These are phyloP conservation scores for Archilochus colubris DNA, from an alignment of 2,113 vertebrate genomes.

Conservation along the genomic window DNA sequence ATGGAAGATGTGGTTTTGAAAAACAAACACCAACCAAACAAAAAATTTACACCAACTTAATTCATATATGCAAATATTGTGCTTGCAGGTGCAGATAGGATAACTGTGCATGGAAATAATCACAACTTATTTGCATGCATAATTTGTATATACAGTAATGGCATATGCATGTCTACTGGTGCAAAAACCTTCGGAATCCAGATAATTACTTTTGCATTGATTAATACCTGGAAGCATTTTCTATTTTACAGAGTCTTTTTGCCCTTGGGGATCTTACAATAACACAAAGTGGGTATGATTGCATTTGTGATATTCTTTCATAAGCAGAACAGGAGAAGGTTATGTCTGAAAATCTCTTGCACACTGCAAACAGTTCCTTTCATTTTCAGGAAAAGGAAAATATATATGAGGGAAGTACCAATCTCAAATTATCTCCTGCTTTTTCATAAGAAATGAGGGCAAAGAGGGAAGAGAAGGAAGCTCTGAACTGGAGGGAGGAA, in stretches of 20 bases:
- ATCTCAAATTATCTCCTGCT: not conserved
- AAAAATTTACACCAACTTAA: not conserved
- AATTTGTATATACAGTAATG: not conserved
- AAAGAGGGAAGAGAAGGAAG: not conserved
- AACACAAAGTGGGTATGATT: fast-evolving
- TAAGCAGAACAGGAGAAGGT: not conserved
- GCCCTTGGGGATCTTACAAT: not conserved
- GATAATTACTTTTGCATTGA: not conserved
- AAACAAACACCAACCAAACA: not conserved
- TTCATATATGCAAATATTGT: not conserved
- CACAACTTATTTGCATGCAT: slow-evolving; percentile 35
- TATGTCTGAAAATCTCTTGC: not conserved
- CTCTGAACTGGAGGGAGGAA: not conserved
- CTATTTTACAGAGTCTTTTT: not conserved
- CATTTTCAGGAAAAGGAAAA: not conserved
- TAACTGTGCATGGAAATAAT: slow-evolving; percentile 38
- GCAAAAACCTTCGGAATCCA: not conserved
- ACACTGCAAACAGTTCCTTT: not conserved
- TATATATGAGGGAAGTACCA: not conserved
- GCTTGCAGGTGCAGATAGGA: not conserved
- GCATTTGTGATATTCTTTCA: not conserved
- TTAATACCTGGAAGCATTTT: not conserved
- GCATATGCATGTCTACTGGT: not conserved
- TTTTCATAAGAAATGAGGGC: not conserved
- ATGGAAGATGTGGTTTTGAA: not conserved